These are phyloP conservation scores for Allobates femoralis DNA, from an alignment of 2,797 vertebrate species.

Conservation along the genomic window DNA sequence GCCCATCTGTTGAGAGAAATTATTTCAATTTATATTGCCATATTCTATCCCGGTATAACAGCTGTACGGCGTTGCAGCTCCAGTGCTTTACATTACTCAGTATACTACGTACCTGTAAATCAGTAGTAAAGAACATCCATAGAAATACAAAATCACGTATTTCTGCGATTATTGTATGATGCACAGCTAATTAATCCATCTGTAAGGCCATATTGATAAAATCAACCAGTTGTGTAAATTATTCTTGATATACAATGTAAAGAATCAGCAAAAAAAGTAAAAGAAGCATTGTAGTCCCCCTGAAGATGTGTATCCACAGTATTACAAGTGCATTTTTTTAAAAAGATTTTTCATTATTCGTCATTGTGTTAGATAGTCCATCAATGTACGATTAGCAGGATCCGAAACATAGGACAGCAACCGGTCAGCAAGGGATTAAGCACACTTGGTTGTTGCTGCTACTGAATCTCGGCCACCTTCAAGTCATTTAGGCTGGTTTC, in stretches of 20 bases:
- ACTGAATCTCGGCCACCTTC: too few species aligned
- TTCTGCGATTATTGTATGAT: conserved; percentile 31
- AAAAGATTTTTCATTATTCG: too few species aligned
- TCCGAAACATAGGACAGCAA: too few species aligned
- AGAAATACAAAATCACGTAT: conserved; percentile 24
- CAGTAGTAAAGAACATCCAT: conserved; percentile 30
- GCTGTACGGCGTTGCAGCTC: conserved; percentile 43
- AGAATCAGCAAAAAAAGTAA: not conserved
- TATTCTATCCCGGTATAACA: conserved; percentile 47
- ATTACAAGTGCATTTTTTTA: too few species aligned
- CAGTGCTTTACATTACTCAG: conserved; percentile 55
- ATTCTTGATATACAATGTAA: not conserved
- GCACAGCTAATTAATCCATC: conserved; percentile 34
- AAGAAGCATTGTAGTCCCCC: not conserved
- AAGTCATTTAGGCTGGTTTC: too few species aligned
- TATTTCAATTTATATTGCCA: conserved; percentile 54
- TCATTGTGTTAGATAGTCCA: too few species aligned
- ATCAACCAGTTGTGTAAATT: conserved; percentile 2
- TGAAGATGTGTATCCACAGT: too few species aligned
- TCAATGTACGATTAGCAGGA: too few species aligned
- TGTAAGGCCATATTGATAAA: conserved; percentile 41
- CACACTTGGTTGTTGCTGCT: too few species aligned
- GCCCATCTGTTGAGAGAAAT: conserved; percentile 54
- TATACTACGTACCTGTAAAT: conserved; percentile 40
- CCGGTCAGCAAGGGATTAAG: too few species aligned